Evolutionary conservation across 2,888 invertebrate species (phyloP), one percentile per base, ranked within the genome.

Genomic region (Tetrapedia diversipes): DNA sequence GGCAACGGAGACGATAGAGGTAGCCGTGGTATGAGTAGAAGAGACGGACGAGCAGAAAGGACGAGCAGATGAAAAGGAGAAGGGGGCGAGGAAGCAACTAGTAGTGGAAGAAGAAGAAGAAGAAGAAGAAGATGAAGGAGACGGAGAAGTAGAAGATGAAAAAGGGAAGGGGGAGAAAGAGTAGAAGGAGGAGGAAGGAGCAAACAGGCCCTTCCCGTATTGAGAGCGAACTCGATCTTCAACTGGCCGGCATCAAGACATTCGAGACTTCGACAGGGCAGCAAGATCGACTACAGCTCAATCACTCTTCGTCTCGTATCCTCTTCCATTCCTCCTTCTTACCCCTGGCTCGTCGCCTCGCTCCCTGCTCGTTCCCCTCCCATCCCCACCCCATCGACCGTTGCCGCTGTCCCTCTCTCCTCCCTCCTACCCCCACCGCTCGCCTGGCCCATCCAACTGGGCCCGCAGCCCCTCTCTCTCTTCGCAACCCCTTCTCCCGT

Each of bases 281-380:
- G 89, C 88, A 89, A 89, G 89, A 89, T 90, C 90, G 89, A 88
- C 90, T 91, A 91, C 91, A 91, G 90, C 91, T 91, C 91, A 91
- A 91, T 91, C 90, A 90, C 88, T 90, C 90, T 91, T 90, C 90
- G 88, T 90, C 89, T 88, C 85, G 86, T 88, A 86, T 87, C 88
- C 86, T 87, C 82, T 75, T 81, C 75, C 78, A 76, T 60, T 72
- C 72, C 47, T 66, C 41, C 64, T 60, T 34, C 54, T 69, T 34
- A n/a, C n/a, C 49, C 29, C 57, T n/a, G 16, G 72, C 27, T 43
- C 14, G 54, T 41, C 66, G 63, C 37, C 47, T 39, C 67, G 68
- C 69, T 61, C 61, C 61, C 66, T 71, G 27, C 43, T 22, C 41
- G 19, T 43, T 60, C 22, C 29, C 37, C 41, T 43, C 32, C 53